These are phyloP conservation scores for Xestia sexstrigata DNA, from an alignment of 2,888 invertebrate species.

Conservation along the genomic window DNA sequence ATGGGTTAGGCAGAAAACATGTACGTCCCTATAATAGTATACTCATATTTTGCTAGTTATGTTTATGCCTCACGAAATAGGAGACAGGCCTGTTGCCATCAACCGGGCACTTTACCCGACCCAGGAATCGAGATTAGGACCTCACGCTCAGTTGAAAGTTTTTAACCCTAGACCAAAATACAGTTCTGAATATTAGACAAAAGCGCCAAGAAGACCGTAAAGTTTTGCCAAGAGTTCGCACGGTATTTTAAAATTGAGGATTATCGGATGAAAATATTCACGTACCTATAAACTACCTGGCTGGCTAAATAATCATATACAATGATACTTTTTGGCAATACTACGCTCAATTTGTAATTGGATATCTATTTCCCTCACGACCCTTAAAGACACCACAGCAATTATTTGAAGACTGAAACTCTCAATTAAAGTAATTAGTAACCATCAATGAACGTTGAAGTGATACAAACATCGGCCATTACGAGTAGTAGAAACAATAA, in stretches of 20 bases:
- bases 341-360: background rate
- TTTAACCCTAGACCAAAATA: background rate
- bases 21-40: background rate
- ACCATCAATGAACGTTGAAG: slow-evolving; percentile 23
- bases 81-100: background rate
- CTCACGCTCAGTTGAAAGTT: background rate
- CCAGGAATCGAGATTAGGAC: background rate
- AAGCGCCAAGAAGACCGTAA: background rate
- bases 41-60: background rate
- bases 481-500: slow-evolving; percentile 20
- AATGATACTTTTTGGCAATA: background rate
- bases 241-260: background rate
- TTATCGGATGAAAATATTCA: background rate
- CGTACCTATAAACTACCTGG: background rate
- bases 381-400: background rate
- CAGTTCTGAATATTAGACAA: background rate
- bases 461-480: background rate
- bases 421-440: background rate
- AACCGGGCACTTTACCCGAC: background rate
- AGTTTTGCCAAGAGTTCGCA: background rate
- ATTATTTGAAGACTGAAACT: slow-evolving; percentile 1
- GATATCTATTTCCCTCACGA: background rate
- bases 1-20: background rate
- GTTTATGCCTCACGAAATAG: background rate
- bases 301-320: background rate